Evolutionary conservation across 1,140 invertebrate species (phyloP).

Genomic region (Capitella teleta): DNA sequence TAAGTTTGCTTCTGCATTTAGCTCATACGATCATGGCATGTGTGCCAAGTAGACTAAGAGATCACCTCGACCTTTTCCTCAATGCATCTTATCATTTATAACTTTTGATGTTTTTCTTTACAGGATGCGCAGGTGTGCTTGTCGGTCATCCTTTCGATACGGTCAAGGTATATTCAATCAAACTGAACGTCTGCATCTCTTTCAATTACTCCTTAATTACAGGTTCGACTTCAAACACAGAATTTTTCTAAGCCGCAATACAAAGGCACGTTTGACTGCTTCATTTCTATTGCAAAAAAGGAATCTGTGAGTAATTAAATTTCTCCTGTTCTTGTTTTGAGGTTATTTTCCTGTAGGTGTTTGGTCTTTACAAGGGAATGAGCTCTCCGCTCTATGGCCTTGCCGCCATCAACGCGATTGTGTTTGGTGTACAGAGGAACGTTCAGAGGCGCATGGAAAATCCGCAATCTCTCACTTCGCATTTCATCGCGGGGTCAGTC

Average conservation of each 20-base stretch:
- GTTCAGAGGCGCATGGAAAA: conserved; percentile 8
- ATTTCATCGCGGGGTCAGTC: conserved; percentile 6
- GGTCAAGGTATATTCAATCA: conserved; percentile 57
- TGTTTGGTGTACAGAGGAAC: conserved; percentile 76
- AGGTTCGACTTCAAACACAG: conserved; percentile 71
- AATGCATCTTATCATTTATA: no score
- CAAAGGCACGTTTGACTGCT: conserved; percentile 66
- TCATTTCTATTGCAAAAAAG: conserved; percentile 58
- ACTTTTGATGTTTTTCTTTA: no score
- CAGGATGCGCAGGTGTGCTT: conserved; percentile 22
- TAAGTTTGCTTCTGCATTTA: no score
- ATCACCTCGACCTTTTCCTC: no score
- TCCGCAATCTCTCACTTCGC: not conserved
- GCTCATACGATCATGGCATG: no score
- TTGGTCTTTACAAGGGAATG: conserved; percentile 36
- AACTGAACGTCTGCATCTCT: not conserved
- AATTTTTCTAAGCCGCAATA: conserved; percentile 57
- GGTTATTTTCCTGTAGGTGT: no score
- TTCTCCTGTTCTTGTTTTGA: no score
- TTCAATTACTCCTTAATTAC: conserved; percentile 7
- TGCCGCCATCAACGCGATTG: conserved; percentile 74
- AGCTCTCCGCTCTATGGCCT: conserved; percentile 74
- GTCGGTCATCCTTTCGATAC: conserved; percentile 60
- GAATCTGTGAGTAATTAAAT: conserved; percentile 49
- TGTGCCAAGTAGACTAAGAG: no score